phyloP scores from a whole-genome alignment of 2,113 vertebrate species.

The Trichechus manatus region DNA sequence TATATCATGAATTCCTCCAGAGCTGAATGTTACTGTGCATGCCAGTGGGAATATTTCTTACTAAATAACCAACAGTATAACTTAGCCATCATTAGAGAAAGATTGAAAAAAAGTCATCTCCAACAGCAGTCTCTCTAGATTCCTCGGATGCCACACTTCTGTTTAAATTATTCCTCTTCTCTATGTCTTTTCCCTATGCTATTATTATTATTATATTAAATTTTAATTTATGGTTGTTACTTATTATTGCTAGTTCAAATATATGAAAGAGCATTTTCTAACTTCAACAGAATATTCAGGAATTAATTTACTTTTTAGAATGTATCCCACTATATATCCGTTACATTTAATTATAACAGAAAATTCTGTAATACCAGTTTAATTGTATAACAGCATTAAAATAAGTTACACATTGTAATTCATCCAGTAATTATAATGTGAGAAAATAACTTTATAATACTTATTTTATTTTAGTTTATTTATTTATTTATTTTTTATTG shows the following conservation, averaged over 20 bases:
- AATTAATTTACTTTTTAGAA: neutral
- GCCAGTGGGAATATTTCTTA: too few species aligned
- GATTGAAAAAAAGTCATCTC: neutral
- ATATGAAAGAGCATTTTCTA: neutral
- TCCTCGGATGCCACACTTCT: neutral
- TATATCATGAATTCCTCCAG: too few species aligned
- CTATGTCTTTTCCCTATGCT: neutral
- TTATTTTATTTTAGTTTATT: neutral
- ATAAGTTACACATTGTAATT: neutral
- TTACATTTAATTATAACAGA: neutral
- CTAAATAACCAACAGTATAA: neutral
- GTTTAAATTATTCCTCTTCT: neutral
- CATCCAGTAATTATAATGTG: neutral
- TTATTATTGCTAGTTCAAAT: neutral
- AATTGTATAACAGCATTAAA: neutral
- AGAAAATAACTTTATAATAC: neutral
- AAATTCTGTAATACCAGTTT: neutral
- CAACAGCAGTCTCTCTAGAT: neutral
- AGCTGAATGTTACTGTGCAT: too few species aligned
- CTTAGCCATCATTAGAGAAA: neutral
- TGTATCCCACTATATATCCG: neutral
- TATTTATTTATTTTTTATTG: too few species aligned
- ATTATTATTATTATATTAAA: too few species aligned
- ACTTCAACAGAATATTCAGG: neutral
- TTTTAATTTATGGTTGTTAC: too few species aligned